Evolutionary conservation across 2,888 invertebrate genomes (phyloP).

Genomic region (Gnatocerus cornutus): DNA sequence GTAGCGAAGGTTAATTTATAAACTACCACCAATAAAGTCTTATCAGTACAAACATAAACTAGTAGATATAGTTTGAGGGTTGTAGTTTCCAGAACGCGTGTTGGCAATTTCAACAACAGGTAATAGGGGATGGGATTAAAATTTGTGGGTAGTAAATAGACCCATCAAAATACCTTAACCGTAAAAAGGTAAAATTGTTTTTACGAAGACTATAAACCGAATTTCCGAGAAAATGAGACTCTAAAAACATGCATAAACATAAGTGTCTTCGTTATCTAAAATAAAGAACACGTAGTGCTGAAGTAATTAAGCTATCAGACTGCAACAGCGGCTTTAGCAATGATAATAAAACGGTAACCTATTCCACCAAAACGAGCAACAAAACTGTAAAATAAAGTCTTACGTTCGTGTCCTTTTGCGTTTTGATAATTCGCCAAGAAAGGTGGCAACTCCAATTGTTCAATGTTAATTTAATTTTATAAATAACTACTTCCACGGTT

Average conservation of each 20-base stretch:
- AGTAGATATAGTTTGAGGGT: conserved; percentile 1
- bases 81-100: conserved; percentile 11
- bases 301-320: conserved; percentile 25
- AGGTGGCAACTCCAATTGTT: too few species aligned
- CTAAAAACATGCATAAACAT: conserved; percentile 32
- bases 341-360: too few species aligned
- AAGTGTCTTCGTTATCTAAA: conserved; percentile 40
- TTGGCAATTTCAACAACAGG: conserved; percentile 16
- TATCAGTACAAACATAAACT: conserved; percentile 17
- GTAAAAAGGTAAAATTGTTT: conserved; percentile 35
- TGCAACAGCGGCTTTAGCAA: too few species aligned
- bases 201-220: conserved; percentile 32
- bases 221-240: conserved; percentile 28
- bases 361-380: too few species aligned
- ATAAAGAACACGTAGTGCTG: conserved; percentile 30
- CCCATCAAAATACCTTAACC: conserved; percentile 17
- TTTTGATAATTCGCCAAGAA: too few species aligned
- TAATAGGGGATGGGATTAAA: conserved; percentile 8
- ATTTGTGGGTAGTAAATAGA: conserved; percentile 25
- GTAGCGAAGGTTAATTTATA: conserved; percentile 27
- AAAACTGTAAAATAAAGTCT: too few species aligned
- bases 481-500: background rate
- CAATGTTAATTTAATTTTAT: too few species aligned
- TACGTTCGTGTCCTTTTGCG: too few species aligned
- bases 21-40: conserved; percentile 30